Evolutionary conservation across 1,140 invertebrate genomes (phyloP).

Genomic region (Pinna nobilis): DNA sequence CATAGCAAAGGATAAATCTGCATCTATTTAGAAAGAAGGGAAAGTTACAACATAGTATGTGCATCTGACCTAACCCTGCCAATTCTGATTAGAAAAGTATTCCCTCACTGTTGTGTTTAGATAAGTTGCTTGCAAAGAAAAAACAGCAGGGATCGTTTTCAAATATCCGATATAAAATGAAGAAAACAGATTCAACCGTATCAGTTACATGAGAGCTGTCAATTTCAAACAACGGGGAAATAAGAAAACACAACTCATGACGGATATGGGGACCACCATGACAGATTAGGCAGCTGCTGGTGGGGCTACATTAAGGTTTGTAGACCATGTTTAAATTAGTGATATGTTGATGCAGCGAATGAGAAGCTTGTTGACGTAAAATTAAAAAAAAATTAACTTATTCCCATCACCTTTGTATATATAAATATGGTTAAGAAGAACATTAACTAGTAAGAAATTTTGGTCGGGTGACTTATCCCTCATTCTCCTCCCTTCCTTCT

Average conservation of each 20-base stretch:
- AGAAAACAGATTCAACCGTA: constrained; percentile 41
- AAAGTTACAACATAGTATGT: too few species aligned
- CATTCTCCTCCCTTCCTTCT: too few species aligned
- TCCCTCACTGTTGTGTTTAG: constrained; percentile 1
- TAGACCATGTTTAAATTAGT: too few species aligned
- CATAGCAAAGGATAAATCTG: too few species aligned
- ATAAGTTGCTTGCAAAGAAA: constrained; percentile 26
- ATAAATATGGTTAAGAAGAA: too few species aligned
- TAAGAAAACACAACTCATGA: constrained; percentile 30
- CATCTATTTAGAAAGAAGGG: too few species aligned
- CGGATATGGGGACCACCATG: constrained; percentile 31
- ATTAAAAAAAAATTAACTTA: too few species aligned
- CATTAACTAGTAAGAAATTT: too few species aligned
- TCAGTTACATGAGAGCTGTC: constrained; percentile 38
- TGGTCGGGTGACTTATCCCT: too few species aligned
- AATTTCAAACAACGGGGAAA: constrained; percentile 23
- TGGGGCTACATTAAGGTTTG: constrained; percentile 1
- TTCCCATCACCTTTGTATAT: too few species aligned
- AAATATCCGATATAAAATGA: constrained; percentile 21
- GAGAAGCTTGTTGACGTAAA: too few species aligned
- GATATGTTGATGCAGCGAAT: too few species aligned
- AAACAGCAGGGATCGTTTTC: constrained; percentile 4
- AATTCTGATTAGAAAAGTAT: constrained; percentile 7
- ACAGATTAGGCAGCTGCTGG: constrained; percentile 10
- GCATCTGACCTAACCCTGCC: not conserved